Percentiles rank a stretch among this genome's conserved stretches.
These are phyloP conservation scores for Julus scanicus DNA, from an alignment of 2,888 invertebrate species.

Conservation along the genomic window DNA sequence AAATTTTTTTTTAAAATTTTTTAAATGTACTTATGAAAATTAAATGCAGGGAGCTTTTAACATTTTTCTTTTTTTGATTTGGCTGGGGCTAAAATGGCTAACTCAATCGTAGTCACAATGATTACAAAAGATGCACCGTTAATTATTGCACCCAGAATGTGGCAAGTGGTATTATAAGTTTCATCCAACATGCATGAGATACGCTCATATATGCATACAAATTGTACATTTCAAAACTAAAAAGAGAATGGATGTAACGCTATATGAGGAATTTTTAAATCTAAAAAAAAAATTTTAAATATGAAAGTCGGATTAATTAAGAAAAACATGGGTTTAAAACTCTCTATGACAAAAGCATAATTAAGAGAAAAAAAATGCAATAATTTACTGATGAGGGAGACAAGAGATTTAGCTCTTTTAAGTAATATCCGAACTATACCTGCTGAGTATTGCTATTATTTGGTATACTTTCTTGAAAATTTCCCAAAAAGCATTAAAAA, in stretches of 20 bases:
- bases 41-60: constrained; percentile 18
- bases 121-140: constrained; percentile 30
- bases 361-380: neutral
- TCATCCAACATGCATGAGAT: neutral
- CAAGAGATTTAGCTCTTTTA: neutral
- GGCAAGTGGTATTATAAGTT: neutral
- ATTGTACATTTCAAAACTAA: neutral
- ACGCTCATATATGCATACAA: neutral
- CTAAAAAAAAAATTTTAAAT: neutral
- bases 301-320: neutral
- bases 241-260: neutral
- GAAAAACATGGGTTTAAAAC: neutral
- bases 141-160: constrained; percentile 41
- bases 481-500: neutral
- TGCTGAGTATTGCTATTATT: neutral
- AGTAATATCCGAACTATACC: neutral
- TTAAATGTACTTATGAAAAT: neutral
- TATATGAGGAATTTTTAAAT: neutral
- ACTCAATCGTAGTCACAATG: neutral
- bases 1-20: constrained; percentile 5
- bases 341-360: neutral
- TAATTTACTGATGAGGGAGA: neutral
- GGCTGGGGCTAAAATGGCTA: neutral
- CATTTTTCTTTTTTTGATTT: neutral
- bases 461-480: constrained; percentile 3